Conservation (phyloP, 2,797 vertebrate species). For the Peromyscus aztecus region DNA sequence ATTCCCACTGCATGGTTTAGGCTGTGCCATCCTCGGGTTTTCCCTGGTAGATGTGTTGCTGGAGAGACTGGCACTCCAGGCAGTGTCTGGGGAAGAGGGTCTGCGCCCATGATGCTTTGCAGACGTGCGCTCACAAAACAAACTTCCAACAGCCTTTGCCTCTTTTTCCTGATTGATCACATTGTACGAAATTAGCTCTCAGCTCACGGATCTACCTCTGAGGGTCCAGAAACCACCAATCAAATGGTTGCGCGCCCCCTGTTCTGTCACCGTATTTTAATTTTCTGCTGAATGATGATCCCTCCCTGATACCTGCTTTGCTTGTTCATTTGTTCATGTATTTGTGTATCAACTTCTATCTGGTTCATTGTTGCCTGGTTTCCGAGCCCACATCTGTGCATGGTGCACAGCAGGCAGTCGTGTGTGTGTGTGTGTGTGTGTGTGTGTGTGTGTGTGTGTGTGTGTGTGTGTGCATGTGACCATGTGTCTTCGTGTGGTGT, state of each 20-base stretch:
- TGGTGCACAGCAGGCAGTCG: not conserved
- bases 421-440: not conserved
- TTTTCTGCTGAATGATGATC: not conserved
- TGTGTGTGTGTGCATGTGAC: not conserved
- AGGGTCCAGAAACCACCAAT: too few relatives aligned
- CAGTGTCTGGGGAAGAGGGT: not conserved
- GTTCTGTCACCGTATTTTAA: not conserved
- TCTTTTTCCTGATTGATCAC: not conserved
- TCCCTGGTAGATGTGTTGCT: accelerated
- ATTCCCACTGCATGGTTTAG: not conserved
- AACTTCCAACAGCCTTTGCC: accelerated
- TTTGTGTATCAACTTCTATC: not conserved
- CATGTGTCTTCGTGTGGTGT: not conserved
- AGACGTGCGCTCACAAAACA: not conserved
- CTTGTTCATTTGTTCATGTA: not conserved
- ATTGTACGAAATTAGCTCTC: not conserved
- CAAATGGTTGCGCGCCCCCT: accelerated
- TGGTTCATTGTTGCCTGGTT: accelerated
- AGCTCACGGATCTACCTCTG: not conserved
- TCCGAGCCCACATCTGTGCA: not conserved
- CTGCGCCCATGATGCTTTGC: not conserved
- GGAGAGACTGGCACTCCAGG: not conserved
- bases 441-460: not conserved
- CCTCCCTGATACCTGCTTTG: not conserved
- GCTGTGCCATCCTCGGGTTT: not conserved